Base-by-base conservation (phyloP, 2,113 vertebrate species). In the Psettodes erumei region DNA sequence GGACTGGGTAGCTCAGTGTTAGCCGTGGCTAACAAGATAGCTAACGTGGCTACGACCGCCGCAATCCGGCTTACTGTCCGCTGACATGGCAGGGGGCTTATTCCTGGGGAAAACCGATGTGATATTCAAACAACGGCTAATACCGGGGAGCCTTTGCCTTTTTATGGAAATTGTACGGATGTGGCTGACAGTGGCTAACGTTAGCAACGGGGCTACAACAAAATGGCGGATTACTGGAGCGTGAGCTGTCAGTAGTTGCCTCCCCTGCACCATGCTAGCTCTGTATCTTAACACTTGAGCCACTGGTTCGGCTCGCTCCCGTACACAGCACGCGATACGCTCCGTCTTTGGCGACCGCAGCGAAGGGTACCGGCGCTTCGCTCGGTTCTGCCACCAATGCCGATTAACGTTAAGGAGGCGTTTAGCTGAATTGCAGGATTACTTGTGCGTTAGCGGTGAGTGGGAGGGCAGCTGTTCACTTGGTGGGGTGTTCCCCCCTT, bases 151-250 rank as follows among this genome's bases (percentile, higher is more conserved):
- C 11, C 0, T 16, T 1, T 21, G 18, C 13, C 12, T 43, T 63
- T n/a, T 6, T n/a, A 21, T 13, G 13, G 3, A 47, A 64, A 60
- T 5, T 8, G 30, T 7, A 3, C 7, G 12, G 30, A 62, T 42
- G 61, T 63, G 68, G 66, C 10, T 40, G 47, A 48, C 56, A 40
- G 28, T 6, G 38, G 79, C 59, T 85, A 88, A 48, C 54, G 60
- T 65, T 90, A 91, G 90, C 90, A 48, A 27, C 53, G 55, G 79
- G 68, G 88, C 86, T 85, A 88, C 43, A 89, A 91, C 91, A 93
- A 93, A 93, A 93, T 93, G 91, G 91, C 89, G 91, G 91, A 84
- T 72, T 27, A 77, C 18, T 74, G 79, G 87, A 91, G 83, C 89
- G 84, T 90, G 88, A 88, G 86, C 89, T 89, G 86, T 90, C 89